phyloP scores from a whole-genome alignment of 2,888 invertebrate species.

The Phyto melanocephala region DNA sequence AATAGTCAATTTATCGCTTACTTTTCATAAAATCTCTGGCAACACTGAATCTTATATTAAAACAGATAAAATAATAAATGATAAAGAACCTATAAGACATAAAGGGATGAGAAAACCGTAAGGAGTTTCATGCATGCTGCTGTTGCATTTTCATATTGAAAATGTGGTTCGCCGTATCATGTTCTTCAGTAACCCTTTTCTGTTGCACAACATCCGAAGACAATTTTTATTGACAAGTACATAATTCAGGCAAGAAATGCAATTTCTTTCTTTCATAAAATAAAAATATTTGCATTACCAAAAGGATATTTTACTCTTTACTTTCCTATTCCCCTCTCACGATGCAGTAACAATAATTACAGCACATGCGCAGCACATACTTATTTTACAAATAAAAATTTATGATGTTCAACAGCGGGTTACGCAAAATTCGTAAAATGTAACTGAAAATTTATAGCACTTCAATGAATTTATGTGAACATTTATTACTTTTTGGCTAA shows the following conservation, averaged over 20 bases:
- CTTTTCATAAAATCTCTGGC: too few species aligned
- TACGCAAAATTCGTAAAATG: conserved; percentile 43
- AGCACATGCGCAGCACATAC: conserved; percentile 48
- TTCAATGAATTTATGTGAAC: conserved; percentile 54
- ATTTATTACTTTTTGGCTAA: not conserved
- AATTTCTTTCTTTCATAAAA: conserved; percentile 1
- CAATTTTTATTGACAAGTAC: conserved; percentile 34
- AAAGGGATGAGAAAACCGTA: not conserved
- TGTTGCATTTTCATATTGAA: not conserved
- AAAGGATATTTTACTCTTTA: not conserved
- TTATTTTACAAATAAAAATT: conserved; percentile 17
- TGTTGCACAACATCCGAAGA: conserved; percentile 12
- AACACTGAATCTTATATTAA: too few species aligned
- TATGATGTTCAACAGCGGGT: conserved; percentile 52
- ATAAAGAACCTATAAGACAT: not conserved
- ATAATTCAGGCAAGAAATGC: conserved; percentile 46
- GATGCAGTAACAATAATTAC: conserved; percentile 31
- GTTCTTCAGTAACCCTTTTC: conserved; percentile 4
- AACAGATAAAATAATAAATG: not conserved
- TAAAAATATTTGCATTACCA: conserved; percentile 60
- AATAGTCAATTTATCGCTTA: too few species aligned
- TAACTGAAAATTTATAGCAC: conserved; percentile 43
- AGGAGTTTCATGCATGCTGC: not conserved
- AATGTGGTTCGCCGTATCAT: not conserved
- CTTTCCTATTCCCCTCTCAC: too few species aligned